These are phyloP conservation scores for human DNA, from an alignment of 2,113 vertebrate genomes.

Conservation along the genomic window DNA sequence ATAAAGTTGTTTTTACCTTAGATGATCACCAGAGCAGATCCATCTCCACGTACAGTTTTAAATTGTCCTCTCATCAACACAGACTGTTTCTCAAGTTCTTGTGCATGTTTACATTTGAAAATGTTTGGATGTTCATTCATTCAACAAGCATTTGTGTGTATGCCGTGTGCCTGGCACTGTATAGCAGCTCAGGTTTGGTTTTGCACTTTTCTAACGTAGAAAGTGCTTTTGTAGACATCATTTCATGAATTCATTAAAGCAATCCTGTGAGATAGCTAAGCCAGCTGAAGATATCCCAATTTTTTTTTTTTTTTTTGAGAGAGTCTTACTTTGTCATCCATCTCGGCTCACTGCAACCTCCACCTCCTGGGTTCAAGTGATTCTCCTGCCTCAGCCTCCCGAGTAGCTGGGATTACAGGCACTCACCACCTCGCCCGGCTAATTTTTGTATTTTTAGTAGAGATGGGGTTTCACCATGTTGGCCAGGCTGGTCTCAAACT, in stretches of 20 bases:
- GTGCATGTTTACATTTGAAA: neutral
- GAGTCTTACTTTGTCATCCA: no score
- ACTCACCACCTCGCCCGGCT: no score
- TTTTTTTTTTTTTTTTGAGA: neutral
- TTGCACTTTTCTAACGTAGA: neutral
- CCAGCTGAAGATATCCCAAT: neutral
- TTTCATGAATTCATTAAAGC: neutral
- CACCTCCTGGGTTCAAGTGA: no score
- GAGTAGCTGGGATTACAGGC: no score
- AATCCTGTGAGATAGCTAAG: neutral
- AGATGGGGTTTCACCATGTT: no score
- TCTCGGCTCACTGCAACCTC: no score
- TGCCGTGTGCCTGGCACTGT: neutral
- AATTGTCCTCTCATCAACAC: neutral
- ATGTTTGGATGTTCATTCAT: neutral
- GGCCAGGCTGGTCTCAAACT: no score
- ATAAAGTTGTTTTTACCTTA: neutral
- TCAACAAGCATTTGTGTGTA: neutral
- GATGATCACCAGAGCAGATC: neutral
- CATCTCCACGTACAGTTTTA: neutral
- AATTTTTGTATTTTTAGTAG: no score
- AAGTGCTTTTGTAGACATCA: neutral
- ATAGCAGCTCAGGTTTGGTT: neutral
- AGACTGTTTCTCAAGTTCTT: neutral
- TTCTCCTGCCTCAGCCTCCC: no score